Evolutionary conservation across 2,113 vertebrate species (phyloP).

Genomic region (Gorsachius goisagi): DNA sequence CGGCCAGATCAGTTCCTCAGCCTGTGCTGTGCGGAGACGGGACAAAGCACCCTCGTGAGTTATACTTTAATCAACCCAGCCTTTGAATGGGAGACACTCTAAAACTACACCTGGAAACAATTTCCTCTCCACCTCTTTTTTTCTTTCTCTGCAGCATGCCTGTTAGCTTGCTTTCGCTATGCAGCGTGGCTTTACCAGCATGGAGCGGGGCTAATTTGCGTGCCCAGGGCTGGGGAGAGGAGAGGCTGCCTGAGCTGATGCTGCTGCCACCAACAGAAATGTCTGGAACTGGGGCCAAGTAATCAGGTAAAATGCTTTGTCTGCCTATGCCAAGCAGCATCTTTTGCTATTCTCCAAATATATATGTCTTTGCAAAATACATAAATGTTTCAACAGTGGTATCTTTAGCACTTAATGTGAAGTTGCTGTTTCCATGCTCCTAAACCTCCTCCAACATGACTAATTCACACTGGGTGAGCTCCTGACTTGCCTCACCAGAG

Average conservation of each 20-base stretch:
- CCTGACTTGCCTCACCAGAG: neutral
- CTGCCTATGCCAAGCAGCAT: neutral
- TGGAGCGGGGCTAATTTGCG: neutral
- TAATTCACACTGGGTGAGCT: neutral
- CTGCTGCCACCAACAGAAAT: neutral
- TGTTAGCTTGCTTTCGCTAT: neutral
- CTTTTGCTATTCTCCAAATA: neutral
- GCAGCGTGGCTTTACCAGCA: neutral
- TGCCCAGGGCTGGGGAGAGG: neutral
- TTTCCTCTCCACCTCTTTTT: neutral
- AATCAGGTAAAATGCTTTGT: neutral
- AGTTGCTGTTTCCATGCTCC: neutral
- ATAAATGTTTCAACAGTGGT: neutral
- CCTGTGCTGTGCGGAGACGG: neutral
- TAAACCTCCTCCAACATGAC: neutral
- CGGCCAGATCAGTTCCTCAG: neutral
- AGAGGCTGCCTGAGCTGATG: neutral
- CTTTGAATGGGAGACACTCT: neutral
- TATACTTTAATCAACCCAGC: neutral
- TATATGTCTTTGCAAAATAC: neutral
- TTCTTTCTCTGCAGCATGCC: neutral
- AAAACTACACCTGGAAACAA: slow-evolving; percentile 6
- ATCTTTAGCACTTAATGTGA: neutral
- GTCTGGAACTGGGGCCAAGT: neutral
- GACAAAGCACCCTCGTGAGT: neutral